Evolutionary conservation across 2,113 vertebrate species (phyloP), one percentile per base, ranked within the genome.

Genomic region (Mus pahari): DNA sequence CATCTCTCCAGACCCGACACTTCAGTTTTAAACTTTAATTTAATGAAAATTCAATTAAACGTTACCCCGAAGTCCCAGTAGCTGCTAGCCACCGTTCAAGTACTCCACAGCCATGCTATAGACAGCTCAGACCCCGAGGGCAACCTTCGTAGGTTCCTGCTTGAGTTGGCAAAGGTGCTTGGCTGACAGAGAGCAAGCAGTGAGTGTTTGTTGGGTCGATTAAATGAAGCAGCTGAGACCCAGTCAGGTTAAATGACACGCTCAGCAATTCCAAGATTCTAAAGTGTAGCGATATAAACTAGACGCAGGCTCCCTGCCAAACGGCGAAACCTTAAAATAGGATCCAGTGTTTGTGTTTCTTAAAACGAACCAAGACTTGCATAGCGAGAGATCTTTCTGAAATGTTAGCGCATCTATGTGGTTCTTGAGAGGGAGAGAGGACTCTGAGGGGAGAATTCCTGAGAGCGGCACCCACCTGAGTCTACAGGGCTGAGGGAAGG

Each of bases 311-410:
- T 9, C 87, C 68, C 62, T 68, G 81, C 55, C 70, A 92, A 42
- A 60, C 16, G 68, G 62, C 55, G 48, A 83, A 84, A 17, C 86
- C 50, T 26, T 88, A 78, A 7, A 84, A 90, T 31, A 78, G 17
- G 60, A 39, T 55, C 14, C 33, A 62, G 50, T 77, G 31, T 90
- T 86, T 83, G 66, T 22, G 39, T 92, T 97, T 94, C 84, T 58
- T 78, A 89, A 94, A 86, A 90, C 20, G 48, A 79, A 92, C 50
- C 75, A 86, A 50, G 86, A 66, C 86, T 84, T 94, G 92, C 26
- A 83, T 33, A 89, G 62, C 50, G 90, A 74, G 48, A n/a, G 19
- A n/a, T 83, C 91, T 95, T 48, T 77, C 64, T 91, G 75, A 68
- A 82, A 50, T 71, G 5, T 92, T 92, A 70, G 71, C 55, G 86